These are phyloP conservation scores for Oncopeltus fasciatus DNA, from an alignment of 1,140 invertebrate genomes.

Conservation along the genomic window DNA sequence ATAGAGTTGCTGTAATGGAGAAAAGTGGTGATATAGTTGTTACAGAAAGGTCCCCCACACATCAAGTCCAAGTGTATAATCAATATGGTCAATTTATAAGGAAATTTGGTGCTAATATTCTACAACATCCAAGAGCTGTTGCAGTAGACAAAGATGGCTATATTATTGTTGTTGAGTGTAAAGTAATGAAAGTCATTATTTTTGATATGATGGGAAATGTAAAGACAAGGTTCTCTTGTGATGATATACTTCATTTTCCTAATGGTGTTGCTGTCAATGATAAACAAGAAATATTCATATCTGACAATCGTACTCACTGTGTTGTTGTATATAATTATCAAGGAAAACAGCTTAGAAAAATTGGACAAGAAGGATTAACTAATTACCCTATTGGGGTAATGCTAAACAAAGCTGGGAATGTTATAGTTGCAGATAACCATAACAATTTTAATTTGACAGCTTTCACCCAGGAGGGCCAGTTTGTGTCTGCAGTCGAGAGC, in stretches of 20 bases:
- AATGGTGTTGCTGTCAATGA: constrained; percentile 98
- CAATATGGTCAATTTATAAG: constrained; percentile 98
- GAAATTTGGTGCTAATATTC: constrained; percentile 97
- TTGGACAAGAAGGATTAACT: constrained; percentile 95
- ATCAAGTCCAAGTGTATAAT: constrained; percentile 98
- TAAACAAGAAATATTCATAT: constrained; percentile 98
- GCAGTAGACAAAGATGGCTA: constrained; percentile 95
- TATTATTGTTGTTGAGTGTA: constrained; percentile 98
- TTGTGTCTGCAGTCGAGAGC: constrained; percentile 91
- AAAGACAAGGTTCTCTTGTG: constrained; percentile 93
- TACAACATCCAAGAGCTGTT: constrained; percentile 94
- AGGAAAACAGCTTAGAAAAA: constrained; percentile 86
- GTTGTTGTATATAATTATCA: constrained; percentile 99
- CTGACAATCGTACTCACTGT: constrained; percentile 97
- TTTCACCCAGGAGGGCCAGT: constrained; percentile 87
- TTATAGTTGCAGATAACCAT: constrained; percentile 97
- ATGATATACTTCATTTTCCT: constrained; percentile 97
- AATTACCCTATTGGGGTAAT: constrained; percentile 99
- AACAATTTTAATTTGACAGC: constrained; percentile 99
- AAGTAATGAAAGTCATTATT: constrained; percentile 98
- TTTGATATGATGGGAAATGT: constrained; percentile 96
- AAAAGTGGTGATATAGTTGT: constrained; percentile 97
- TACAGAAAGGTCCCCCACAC: constrained; percentile 92
- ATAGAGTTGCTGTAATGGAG: constrained; percentile 91
- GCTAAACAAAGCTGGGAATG: constrained; percentile 89